Base-by-base conservation (phyloP, 2,113 vertebrate genomes). In the Pagrus major region DNA sequence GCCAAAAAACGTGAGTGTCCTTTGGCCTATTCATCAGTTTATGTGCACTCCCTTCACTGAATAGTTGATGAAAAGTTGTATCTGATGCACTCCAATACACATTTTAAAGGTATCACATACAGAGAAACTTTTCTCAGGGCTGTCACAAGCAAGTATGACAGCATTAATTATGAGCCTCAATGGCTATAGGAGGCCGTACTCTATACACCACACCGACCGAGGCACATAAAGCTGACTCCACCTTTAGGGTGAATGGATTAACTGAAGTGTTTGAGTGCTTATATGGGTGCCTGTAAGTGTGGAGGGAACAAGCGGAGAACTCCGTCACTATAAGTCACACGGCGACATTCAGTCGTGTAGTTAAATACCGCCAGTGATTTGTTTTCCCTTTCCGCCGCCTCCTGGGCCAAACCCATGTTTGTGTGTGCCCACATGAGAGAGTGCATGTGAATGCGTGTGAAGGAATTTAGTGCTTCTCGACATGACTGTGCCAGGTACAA, bases 401-500 rank as follows among this genome's bases (percentile, higher is more conserved):
- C 60, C 27, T 18, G 12, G 47, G 14, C 33, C 79, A 71, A 77
- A 76, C 68, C 21, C 27, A 25, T 58, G 11, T 84, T 82, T 63
- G 23, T 59, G 60, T 59, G 56, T 42, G 29, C 14, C 0, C n/a
- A 0, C 20, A 25, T 41, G 60, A 39, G 51, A 33, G 18, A 41
- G 72, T 37, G 49, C 27, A 21, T 18, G 21, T 42, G 44, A 58
- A 29, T 33, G 31, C 16, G 39, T 64, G 68, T 39, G 12, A 75
- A 76, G 81, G 73, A 71, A 87, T 90, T 64, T 76, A 37, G 52
- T 33, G 25, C 56, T 5, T 63, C 23, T 59, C 69, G 46, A 39
- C 66, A 29, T 29, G 3, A 55, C 39, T 12, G 78, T 80, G 81
- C 81, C 79, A 84, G 78, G 86, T 86, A 78, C 79, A 71, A 21